These are phyloP conservation scores for Chloebia gouldiae DNA, from an alignment of 2,113 vertebrate genomes.

Conservation along the genomic window DNA sequence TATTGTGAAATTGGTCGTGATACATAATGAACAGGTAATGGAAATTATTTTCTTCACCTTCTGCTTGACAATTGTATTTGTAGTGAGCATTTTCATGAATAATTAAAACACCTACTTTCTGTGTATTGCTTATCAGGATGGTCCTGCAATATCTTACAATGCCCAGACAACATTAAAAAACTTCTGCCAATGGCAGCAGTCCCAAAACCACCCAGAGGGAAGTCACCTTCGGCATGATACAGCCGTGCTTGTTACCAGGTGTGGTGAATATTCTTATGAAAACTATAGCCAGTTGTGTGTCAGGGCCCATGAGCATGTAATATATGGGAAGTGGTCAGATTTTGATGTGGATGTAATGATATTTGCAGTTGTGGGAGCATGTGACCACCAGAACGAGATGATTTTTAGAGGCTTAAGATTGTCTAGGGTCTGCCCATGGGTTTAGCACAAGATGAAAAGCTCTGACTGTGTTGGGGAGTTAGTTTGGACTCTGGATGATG, in stretches of 20 bases:
- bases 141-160: conserved; percentile 92
- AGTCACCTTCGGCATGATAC: conserved; percentile 92
- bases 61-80: background rate
- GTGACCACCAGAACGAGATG: background rate
- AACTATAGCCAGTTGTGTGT: background rate
- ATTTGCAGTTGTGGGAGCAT: background rate
- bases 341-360: background rate
- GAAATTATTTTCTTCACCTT: conserved; percentile 22
- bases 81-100: background rate
- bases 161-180: conserved; percentile 97
- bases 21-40: conserved; percentile 94
- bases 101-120: conserved; percentile 8
- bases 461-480: background rate
- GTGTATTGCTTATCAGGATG: conserved; percentile 79
- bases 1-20: conserved; percentile 94
- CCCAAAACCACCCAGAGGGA: conserved; percentile 86
- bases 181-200: conserved; percentile 98
- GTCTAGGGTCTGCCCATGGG: background rate
- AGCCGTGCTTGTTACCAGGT: conserved; percentile 96
- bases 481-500: background rate
- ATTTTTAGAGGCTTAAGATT: background rate
- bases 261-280: background rate
- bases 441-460: background rate
- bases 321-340: background rate
- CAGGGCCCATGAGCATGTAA: background rate